Percentiles rank a stretch among this genome's conserved stretches.
Evolutionary conservation across 2,797 vertebrate genomes (phyloP).

Genomic region (Galago senegalensis): DNA sequence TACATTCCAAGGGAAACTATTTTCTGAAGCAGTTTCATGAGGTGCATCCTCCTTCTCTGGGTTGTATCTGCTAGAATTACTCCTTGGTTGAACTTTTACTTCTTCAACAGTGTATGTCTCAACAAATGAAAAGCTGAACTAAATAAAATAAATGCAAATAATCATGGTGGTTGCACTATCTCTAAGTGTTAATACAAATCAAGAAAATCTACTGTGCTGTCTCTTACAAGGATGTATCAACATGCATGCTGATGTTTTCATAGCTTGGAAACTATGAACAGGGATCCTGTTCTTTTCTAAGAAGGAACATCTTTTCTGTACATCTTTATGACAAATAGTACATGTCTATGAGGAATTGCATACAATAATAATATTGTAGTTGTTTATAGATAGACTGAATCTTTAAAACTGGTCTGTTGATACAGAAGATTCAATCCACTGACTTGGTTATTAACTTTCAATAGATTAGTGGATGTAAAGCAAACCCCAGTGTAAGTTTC

Average conservation of each 20-base stretch:
- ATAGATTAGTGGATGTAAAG: neutral
- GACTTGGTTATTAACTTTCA: neutral
- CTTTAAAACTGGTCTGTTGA: neutral
- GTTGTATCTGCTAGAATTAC: conserved; percentile 75
- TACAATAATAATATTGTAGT: neutral
- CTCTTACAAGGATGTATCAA: neutral
- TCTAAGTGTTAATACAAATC: neutral
- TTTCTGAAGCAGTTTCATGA: conserved; percentile 88
- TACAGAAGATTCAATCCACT: neutral
- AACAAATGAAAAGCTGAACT: conserved; percentile 97
- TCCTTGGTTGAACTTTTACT: conserved; percentile 91
- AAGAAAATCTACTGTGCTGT: neutral
- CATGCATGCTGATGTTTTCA: neutral
- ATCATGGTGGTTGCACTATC: neutral
- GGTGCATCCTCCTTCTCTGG: conserved; percentile 83
- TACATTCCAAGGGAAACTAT: conserved; percentile 94
- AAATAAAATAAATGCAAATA: conserved; percentile 83
- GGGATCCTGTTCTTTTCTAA: neutral
- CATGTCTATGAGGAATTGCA: neutral
- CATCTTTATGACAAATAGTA: neutral
- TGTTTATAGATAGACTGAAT: neutral
- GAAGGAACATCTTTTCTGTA: neutral
- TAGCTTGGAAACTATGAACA: conserved; percentile 9
- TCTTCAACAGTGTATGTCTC: conserved; percentile 93
- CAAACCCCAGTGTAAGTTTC: neutral